Conservation (phyloP, 2,888 invertebrate species). For the Nephrotoma appendiculata region DNA sequence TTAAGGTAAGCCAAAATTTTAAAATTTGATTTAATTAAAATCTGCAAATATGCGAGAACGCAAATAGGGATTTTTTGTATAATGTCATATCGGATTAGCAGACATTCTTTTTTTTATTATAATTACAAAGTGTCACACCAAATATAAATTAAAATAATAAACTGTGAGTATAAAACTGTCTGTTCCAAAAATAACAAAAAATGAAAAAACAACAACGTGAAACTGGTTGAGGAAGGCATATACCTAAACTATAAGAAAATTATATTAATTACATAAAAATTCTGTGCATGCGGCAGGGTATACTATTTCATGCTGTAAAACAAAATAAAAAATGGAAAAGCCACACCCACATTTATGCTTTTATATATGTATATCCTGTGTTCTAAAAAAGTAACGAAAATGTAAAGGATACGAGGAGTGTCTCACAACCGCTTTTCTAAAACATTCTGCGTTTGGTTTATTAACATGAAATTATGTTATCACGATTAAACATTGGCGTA, state of each 20-base stretch:
- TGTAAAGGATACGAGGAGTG: neutral
- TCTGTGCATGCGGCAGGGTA: neutral
- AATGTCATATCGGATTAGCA: neutral
- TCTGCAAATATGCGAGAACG: neutral
- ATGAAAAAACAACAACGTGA: neutral
- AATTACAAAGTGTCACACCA: neutral
- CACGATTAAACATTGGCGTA: neutral
- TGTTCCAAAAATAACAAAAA: too few relatives aligned
- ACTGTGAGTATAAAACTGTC: too few relatives aligned
- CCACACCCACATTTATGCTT: neutral
- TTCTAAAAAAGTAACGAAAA: neutral
- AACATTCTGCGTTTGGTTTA: neutral
- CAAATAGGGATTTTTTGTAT: neutral
- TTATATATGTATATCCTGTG: neutral
- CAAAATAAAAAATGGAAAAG: neutral
- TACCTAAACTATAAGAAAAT: neutral
- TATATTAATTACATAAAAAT: neutral
- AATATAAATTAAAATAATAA: neutral
- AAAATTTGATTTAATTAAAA: neutral
- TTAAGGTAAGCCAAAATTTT: conserved; percentile 56
- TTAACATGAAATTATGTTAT: neutral
- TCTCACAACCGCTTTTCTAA: neutral
- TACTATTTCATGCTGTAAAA: neutral
- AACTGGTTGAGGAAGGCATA: neutral
- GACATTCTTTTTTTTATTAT: neutral